phyloP scores from a whole-genome alignment of 2,797 vertebrate species.

The Aselliscus stoliczkanus region DNA sequence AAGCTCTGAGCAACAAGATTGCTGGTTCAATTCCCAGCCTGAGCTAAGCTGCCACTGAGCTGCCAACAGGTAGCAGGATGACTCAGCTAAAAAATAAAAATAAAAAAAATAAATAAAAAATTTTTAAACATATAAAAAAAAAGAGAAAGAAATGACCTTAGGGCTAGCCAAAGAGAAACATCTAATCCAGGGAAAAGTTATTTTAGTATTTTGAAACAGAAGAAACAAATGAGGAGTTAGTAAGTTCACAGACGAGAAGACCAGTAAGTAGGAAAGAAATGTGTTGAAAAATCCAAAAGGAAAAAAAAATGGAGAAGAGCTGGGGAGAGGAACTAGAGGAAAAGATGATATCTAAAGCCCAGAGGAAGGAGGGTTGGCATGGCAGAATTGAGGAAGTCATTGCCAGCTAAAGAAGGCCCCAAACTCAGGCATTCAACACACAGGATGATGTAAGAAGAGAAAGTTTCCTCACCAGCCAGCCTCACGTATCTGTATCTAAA shows the following conservation, averaged over 20 bases:
- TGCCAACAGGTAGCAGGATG: no score
- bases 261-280: background rate
- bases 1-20: no score
- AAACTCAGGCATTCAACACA: background rate
- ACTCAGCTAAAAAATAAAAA: no score
- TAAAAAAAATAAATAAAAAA: no score
- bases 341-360: background rate
- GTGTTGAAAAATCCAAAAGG: background rate
- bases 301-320: background rate
- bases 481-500: background rate
- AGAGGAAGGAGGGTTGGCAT: background rate
- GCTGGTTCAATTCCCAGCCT: no score
- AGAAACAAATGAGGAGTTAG: background rate
- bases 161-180: background rate
- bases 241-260: background rate
- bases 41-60: no score
- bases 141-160: background rate
- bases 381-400: background rate
- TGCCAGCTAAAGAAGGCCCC: background rate
- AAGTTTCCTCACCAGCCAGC: background rate
- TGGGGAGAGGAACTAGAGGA: background rate
- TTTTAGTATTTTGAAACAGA: background rate
- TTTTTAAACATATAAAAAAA: no score
- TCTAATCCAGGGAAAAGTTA: background rate
- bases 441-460: background rate